Conservation (phyloP, 1,140 invertebrate genomes). For the Pollicipes pollicipes region DNA sequence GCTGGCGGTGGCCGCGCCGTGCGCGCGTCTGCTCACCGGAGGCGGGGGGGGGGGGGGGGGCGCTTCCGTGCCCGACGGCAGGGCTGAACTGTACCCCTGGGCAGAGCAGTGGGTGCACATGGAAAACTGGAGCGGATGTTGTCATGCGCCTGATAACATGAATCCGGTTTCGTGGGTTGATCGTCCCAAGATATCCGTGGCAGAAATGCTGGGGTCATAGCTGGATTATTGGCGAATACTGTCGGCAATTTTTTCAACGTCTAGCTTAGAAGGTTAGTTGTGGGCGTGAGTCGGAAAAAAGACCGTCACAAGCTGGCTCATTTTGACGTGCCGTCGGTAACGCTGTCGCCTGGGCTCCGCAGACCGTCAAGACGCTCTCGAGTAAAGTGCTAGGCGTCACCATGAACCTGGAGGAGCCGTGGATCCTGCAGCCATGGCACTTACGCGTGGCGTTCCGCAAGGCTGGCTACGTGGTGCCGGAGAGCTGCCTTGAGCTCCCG, state of each 20-base stretch:
- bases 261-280: not conserved
- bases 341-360: conserved; percentile 7
- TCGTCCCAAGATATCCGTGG: not conserved
- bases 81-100: too few relatives aligned
- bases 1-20: not conserved
- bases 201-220: not conserved
- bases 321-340: conserved; percentile 3
- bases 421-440: conserved; percentile 67
- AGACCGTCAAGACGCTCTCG: conserved; percentile 19
- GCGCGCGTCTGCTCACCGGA: too few relatives aligned
- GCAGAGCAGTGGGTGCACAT: too few relatives aligned
- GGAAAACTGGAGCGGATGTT: too few relatives aligned
- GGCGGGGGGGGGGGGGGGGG: too few relatives aligned
- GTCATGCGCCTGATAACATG: too few relatives aligned
- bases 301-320: conserved; percentile 5
- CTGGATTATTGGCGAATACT: not conserved
- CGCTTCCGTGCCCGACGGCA: too few relatives aligned
- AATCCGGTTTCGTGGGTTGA: not conserved
- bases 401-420: conserved; percentile 57
- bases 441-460: conserved; percentile 48
- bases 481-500: conserved; percentile 54
- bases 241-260: not conserved
- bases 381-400: conserved; percentile 30
- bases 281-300: conserved; percentile 1
- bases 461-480: conserved; percentile 40